These are phyloP conservation scores for Danio choprae DNA, from an alignment of 2,797 vertebrate species.

Conservation along the genomic window DNA sequence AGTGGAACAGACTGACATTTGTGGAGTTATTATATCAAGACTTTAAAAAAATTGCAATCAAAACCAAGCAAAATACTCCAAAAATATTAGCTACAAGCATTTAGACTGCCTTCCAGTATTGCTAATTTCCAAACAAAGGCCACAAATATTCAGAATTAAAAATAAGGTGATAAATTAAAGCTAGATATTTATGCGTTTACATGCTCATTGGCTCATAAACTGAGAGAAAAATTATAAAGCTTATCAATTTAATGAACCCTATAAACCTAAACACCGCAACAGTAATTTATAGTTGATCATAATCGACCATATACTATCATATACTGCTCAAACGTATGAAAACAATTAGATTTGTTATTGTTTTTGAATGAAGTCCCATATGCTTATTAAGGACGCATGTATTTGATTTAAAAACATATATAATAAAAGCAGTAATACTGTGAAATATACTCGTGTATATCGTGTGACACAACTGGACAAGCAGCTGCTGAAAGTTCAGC, in stretches of 20 bases:
- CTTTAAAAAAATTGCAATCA: too few relatives aligned
- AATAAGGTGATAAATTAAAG: neutral
- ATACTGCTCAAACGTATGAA: too few relatives aligned
- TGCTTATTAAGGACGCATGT: too few relatives aligned
- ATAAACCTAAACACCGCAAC: neutral
- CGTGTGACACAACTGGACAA: too few relatives aligned
- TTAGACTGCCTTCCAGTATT: slow-evolving; percentile 22
- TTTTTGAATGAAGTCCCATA: too few relatives aligned
- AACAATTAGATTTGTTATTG: too few relatives aligned
- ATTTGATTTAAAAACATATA: too few relatives aligned
- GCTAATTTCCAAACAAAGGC: neutral
- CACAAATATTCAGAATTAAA: neutral
- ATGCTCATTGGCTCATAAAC: neutral
- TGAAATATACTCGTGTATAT: too few relatives aligned
- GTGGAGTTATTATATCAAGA: neutral
- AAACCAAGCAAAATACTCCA: neutral
- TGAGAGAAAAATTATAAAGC: too few relatives aligned
- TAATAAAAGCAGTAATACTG: too few relatives aligned
- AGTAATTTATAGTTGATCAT: neutral
- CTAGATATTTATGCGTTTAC: neutral
- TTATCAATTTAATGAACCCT: neutral
- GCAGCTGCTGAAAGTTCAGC: too few relatives aligned
- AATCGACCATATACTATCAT: neutral
- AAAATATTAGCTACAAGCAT: slow-evolving; percentile 2
- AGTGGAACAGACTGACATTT: neutral